Evolutionary conservation across 2,797 vertebrate genomes (phyloP), one percentile per base, ranked within the genome.

Genomic region (Paguma larvata): DNA sequence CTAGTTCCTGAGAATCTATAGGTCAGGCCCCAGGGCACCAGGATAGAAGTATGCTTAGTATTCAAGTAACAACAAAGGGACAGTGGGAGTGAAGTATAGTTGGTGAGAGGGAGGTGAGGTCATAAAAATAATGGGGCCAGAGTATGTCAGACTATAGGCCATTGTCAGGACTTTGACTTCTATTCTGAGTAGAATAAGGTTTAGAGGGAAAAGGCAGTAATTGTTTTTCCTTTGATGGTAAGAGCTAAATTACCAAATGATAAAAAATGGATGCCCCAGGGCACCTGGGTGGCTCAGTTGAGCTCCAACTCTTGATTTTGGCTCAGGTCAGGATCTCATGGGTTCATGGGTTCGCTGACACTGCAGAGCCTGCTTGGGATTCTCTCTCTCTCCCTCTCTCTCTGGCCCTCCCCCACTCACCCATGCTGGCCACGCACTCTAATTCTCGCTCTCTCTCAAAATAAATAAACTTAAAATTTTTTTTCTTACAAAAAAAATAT

Each of bases 231-330:
- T 32, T 89, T 67, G 21, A 6, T 84, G 65, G 13, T 82, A 89
- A 72, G 32, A 91, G 91, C 41, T 73, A 84, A 96, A 91, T 73
- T 62, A 94, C 4, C 72, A 73, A 85, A 6, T 67, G 30, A 62
- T 85, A 34, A 25, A 79, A 85, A 72, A 27, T 30, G 6, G 46
- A 79, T 38, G 6, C 7, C 38, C n/a, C 6, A 7, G 12, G 21
- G 56, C 21, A 59, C 56, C 56, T 23, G 21, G 56, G 56, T 10
- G 56, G 56, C 56, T 59, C 56, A 59, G 8, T 19, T 59, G 56
- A 23, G 56, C 56, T n/a, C 56, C 7, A 7, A 56, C 53, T 56
- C 6, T 56, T 59, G 56, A 59, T 59, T 59, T 59, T 23, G 16
- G 56, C 56, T 59, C 56, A 23, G 56, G 56, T 59, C 56, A 59